These are phyloP conservation scores for Strigamia maritima DNA, from an alignment of 2,888 invertebrate species.

Conservation along the genomic window DNA sequence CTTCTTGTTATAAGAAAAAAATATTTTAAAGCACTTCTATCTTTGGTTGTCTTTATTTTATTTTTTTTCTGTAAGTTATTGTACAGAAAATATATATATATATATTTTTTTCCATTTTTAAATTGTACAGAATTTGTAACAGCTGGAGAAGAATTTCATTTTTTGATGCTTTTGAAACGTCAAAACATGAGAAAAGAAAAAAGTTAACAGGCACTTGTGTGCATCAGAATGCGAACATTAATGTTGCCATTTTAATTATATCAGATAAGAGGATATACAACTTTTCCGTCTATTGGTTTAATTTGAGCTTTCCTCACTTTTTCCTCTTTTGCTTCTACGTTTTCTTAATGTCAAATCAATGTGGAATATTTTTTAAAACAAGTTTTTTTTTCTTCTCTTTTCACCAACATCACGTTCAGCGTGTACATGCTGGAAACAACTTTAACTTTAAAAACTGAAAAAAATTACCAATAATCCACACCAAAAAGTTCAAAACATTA, in stretches of 20 bases:
- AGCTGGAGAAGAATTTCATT: slow-evolving; percentile 28
- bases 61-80: neutral
- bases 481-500: neutral
- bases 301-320: neutral
- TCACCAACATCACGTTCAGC: neutral
- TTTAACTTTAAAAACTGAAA: slow-evolving; percentile 9
- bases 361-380: neutral
- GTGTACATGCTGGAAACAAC: neutral
- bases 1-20: neutral
- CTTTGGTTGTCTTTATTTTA: neutral
- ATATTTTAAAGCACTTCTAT: neutral
- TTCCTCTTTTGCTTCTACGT: neutral
- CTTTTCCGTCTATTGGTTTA: slow-evolving; percentile 8
- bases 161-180: slow-evolving; percentile 23
- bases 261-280: neutral
- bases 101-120: slow-evolving; percentile 2
- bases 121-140: slow-evolving; percentile 12
- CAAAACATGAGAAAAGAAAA: neutral
- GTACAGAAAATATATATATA: neutral
- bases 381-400: neutral
- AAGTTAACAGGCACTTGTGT: slow-evolving; percentile 26
- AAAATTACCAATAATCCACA: neutral
- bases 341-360: slow-evolving; percentile 30
- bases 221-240: slow-evolving; percentile 1
- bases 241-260: slow-evolving; percentile 19